A percentile compares a stretch with the other conserved stretches of the same genome.
These are phyloP conservation scores for Callosobruchus maculatus DNA, from an alignment of 2,888 invertebrate species.

Conservation along the genomic window DNA sequence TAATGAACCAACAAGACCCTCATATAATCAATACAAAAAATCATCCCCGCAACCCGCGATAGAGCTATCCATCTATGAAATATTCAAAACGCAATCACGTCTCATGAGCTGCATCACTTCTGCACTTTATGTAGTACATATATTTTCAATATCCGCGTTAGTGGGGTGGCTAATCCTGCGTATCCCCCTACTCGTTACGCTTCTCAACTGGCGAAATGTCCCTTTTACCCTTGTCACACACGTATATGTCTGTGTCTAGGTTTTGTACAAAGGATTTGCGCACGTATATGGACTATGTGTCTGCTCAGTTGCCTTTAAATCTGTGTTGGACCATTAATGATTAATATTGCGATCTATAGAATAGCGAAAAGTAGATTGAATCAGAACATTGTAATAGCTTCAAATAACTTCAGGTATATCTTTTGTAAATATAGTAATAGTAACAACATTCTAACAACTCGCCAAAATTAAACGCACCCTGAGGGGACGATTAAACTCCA, in stretches of 20 bases:
- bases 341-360: too few species aligned
- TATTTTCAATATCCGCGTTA: background rate
- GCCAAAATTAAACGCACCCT: too few species aligned
- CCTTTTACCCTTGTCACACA: conserved; percentile 28
- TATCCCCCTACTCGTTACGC: background rate
- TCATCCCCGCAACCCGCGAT: background rate
- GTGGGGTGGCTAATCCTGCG: background rate
- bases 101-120: background rate
- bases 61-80: background rate
- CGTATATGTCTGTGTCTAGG: conserved; percentile 4
- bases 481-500: too few species aligned
- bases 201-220: conserved; percentile 14
- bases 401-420: too few species aligned
- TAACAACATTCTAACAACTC: too few species aligned
- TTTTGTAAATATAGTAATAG: too few species aligned
- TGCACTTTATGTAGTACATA: background rate
- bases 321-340: too few species aligned
- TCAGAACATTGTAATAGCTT: too few species aligned
- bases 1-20: background rate
- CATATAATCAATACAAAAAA: background rate
- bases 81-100: background rate
- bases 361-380: too few species aligned
- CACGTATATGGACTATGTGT: background rate
- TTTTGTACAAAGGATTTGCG: background rate
- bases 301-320: background rate